phyloP scores from a whole-genome alignment of 2,113 vertebrate genomes.

The Alexandromys fortis region DNA sequence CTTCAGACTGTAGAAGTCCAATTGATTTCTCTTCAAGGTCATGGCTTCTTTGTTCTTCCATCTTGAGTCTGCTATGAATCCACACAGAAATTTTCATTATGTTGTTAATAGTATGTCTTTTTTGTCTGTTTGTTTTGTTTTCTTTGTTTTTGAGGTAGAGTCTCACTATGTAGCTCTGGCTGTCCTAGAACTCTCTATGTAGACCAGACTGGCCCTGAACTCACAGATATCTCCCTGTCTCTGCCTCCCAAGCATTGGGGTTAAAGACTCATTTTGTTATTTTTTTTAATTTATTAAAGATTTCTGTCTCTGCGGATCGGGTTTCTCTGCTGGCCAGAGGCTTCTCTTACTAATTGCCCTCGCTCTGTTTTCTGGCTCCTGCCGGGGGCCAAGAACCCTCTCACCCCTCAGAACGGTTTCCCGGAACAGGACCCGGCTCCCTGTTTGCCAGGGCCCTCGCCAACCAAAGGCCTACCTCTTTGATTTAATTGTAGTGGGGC shows the following conservation, averaged over 20 bases:
- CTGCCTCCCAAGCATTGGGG: neutral
- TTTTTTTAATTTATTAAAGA: too few relatives aligned
- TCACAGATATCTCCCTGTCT: neutral
- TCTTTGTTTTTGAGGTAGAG: neutral
- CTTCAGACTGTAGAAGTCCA: neutral
- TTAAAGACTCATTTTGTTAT: neutral
- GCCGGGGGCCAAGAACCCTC: too few relatives aligned
- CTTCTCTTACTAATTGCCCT: too few relatives aligned
- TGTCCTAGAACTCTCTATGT: neutral
- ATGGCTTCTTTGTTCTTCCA: neutral
- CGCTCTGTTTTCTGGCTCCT: too few relatives aligned
- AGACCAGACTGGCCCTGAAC: neutral
- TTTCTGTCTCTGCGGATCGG: too few relatives aligned
- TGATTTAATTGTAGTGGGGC: too few relatives aligned
- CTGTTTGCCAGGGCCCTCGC: too few relatives aligned
- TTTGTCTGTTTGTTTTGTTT: neutral
- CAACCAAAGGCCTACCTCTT: too few relatives aligned
- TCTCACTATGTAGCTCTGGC: neutral
- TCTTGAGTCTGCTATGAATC: neutral
- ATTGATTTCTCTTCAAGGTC: neutral
- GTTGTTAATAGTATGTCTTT: neutral
- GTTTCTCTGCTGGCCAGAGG: too few relatives aligned
- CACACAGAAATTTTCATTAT: conserved; percentile 16
- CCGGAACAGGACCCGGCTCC: too few relatives aligned
- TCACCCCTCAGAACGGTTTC: too few relatives aligned